Conservation (phyloP, 2,888 invertebrate species). For the Platerodrilus igneus region DNA sequence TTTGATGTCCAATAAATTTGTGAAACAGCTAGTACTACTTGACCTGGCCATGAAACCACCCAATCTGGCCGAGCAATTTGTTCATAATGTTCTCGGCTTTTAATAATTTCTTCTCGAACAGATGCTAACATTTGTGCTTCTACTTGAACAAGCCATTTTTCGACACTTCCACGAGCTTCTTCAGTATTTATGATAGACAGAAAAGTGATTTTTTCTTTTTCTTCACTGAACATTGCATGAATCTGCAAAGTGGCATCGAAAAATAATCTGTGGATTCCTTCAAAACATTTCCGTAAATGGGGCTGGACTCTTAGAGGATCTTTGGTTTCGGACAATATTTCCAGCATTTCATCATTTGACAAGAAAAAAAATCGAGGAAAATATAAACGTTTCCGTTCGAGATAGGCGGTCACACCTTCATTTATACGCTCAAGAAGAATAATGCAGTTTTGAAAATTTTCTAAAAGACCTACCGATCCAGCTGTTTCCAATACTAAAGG, state of each 20-base stretch:
- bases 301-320: constrained; percentile 80
- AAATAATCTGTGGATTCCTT: constrained; percentile 71
- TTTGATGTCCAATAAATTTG: constrained; percentile 82
- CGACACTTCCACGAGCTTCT: constrained; percentile 76
- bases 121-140: constrained; percentile 76
- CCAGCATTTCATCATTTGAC: constrained; percentile 86
- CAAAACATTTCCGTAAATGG: constrained; percentile 83
- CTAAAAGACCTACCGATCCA: constrained; percentile 62
- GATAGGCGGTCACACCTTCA: constrained; percentile 75
- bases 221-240: constrained; percentile 71
- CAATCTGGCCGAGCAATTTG: constrained; percentile 58
- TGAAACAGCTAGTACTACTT: constrained; percentile 73
- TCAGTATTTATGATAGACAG: constrained; percentile 60
- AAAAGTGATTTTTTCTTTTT: constrained; percentile 66
- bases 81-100: constrained; percentile 63
- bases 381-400: constrained; percentile 78
- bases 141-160: constrained; percentile 80
- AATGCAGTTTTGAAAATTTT: constrained; percentile 65
- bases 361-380: constrained; percentile 88
- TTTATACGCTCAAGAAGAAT: constrained; percentile 73
- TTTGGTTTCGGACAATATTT: constrained; percentile 85
- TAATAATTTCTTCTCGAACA: constrained; percentile 62
- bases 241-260: constrained; percentile 71
- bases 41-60: constrained; percentile 76
- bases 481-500: constrained; percentile 63